Conservation (phyloP, 2,113 vertebrate genomes). For the Capreolus pygargus region DNA sequence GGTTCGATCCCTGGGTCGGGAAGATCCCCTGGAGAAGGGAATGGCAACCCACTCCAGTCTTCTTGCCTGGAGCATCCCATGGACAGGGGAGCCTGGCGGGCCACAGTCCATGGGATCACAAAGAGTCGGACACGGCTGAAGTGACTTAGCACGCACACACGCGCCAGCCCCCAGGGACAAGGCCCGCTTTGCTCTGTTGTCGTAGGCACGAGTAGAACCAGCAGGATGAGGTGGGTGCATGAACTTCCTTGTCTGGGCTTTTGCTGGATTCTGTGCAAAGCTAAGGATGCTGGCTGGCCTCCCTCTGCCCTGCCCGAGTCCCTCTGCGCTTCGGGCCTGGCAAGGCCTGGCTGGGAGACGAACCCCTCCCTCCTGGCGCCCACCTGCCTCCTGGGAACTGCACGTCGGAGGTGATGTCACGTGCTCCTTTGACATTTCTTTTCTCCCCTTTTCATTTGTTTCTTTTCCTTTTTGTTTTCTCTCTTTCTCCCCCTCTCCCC, state of each 20-base stretch:
- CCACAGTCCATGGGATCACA: neutral
- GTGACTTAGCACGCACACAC: neutral
- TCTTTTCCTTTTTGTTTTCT: slow-evolving; percentile 67
- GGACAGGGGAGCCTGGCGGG: neutral
- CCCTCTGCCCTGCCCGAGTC: rapidly evolving
- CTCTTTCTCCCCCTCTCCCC: slow-evolving; percentile 71
- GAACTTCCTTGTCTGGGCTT: neutral
- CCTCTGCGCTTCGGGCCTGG: neutral
- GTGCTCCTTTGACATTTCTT: slow-evolving; percentile 81
- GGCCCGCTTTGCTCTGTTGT: neutral
- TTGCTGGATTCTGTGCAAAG: neutral
- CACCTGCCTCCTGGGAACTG: neutral
- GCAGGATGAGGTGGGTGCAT: rapidly evolving
- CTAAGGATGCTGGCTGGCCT: rapidly evolving
- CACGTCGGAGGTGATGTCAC: slow-evolving; percentile 69
- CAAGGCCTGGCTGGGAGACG: neutral
- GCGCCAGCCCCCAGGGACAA: neutral
- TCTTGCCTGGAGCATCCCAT: neutral
- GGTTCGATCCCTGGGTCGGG: neutral
- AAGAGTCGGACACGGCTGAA: neutral
- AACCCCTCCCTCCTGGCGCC: neutral
- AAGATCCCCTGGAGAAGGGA: neutral
- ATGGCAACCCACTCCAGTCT: neutral
- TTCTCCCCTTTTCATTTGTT: slow-evolving; percentile 76
- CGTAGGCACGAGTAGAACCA: rapidly evolving